Base-by-base conservation (phyloP, 2,888 invertebrate species). In the Phragmatobia fuliginosa region DNA sequence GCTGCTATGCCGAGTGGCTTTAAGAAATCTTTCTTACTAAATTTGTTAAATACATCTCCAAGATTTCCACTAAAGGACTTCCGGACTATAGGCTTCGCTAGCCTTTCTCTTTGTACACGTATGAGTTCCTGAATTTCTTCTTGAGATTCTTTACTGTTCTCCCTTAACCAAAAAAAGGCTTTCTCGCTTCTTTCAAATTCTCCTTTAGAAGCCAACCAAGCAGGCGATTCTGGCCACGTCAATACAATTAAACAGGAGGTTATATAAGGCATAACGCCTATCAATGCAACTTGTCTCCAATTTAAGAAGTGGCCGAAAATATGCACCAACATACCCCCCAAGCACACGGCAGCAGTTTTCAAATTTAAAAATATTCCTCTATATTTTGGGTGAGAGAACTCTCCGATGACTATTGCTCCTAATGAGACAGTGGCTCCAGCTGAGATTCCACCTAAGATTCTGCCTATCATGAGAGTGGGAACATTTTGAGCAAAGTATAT, bases 141-240 rank as follows among this genome's bases (percentile, higher is more conserved):
- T 18, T 63, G 68, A 0, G 87, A 78, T 11, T 81, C 68, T 36
- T 81, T 80, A 8, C 72, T 68, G 14, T 85, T 79, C n/a, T 96
- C 96, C 73, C 96, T 89, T 62, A 96, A 91, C 90, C 94, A 95
- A 49, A 90, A 89, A 41, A 96, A 95, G 0, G 95, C 88, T 11
- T 88, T 79, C 72, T 94, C 90, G 0, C 96, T 96, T 68, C 95
- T 91, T 1, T 90, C 88, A 1, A 88, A 86, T 8, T 90, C 88
- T 1, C 93, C 94, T 74, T 71, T 82, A 0, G 81, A 91, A 0
- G 96, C 91, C 60, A 97, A 83, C 96, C 96, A 97, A 3, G 93
- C 90, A 0, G 96, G 96, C 25, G 96, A 95, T 87, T 97, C 97
- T 0, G 96, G 96, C 77, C 96, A 88, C 0, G 95, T 92, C 11